phyloP scores from a whole-genome alignment of 2,113 vertebrate genomes.

The Pterocles gutturalis region DNA sequence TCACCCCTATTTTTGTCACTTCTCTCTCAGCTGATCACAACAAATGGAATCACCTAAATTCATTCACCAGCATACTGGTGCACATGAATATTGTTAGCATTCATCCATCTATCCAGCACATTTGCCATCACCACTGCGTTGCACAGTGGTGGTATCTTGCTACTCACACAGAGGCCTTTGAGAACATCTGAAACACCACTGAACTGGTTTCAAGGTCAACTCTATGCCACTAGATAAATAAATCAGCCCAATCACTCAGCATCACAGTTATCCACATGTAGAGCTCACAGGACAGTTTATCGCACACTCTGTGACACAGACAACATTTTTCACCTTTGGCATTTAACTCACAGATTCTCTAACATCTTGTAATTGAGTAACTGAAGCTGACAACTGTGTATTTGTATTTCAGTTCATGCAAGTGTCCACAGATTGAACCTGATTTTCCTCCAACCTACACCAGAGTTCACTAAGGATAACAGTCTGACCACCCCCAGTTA shows the following conservation, averaged over 20 bases:
- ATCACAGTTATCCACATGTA: rapidly evolving
- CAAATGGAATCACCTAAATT: neutral
- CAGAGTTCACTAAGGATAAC: neutral
- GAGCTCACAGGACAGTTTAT: neutral
- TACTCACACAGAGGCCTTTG: neutral
- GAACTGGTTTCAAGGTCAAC: neutral
- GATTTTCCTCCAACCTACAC: neutral
- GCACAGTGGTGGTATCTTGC: neutral
- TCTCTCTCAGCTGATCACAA: neutral
- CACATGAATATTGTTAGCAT: neutral
- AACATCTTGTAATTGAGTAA: neutral
- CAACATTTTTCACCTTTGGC: neutral
- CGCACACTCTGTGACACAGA: neutral
- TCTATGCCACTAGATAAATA: neutral
- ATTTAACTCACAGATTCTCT: neutral
- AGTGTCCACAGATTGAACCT: neutral
- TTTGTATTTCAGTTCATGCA: neutral
- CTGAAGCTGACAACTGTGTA: neutral
- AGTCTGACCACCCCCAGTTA: neutral
- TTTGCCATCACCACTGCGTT: neutral
- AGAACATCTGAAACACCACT: neutral
- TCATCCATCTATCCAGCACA: neutral
- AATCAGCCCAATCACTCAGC: neutral
- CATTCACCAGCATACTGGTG: neutral
- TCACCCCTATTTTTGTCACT: neutral